Conservation (phyloP, 2,797 vertebrate genomes). For the Tangara arthus region DNA sequence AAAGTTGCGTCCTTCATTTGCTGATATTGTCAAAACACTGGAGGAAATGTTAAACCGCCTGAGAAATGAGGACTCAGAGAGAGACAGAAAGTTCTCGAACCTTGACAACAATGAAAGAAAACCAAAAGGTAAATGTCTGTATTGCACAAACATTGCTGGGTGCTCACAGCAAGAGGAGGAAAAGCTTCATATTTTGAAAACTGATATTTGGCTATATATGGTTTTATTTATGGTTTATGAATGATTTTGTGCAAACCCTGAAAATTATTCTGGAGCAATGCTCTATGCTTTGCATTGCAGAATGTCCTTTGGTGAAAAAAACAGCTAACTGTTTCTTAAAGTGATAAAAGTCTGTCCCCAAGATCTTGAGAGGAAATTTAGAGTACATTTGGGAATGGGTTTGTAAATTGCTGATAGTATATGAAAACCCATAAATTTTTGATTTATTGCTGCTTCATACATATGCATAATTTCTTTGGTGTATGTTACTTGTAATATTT, state of each 20-base stretch:
- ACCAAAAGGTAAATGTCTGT: conserved; percentile 80
- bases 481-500: neutral
- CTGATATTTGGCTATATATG: neutral
- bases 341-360: neutral
- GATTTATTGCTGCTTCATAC: neutral
- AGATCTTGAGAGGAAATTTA: neutral
- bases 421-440: neutral
- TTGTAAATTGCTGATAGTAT: neutral
- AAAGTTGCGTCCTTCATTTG: conserved; percentile 90
- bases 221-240: neutral
- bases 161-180: neutral
- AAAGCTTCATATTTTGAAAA: neutral
- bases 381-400: neutral
- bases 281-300: neutral
- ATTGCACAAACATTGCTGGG: neutral
- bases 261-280: neutral
- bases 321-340: neutral
- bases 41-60: conserved; percentile 83
- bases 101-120: conserved; percentile 83
- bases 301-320: neutral
- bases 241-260: neutral
- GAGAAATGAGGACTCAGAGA: conserved; percentile 82
- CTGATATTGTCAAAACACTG: conserved; percentile 85
- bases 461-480: neutral
- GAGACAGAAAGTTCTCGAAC: conserved; percentile 73